Evolutionary conservation across 2,888 invertebrate genomes (phyloP), one percentile per base, ranked within the genome.

Genomic region (Drosophila infuscata): DNA sequence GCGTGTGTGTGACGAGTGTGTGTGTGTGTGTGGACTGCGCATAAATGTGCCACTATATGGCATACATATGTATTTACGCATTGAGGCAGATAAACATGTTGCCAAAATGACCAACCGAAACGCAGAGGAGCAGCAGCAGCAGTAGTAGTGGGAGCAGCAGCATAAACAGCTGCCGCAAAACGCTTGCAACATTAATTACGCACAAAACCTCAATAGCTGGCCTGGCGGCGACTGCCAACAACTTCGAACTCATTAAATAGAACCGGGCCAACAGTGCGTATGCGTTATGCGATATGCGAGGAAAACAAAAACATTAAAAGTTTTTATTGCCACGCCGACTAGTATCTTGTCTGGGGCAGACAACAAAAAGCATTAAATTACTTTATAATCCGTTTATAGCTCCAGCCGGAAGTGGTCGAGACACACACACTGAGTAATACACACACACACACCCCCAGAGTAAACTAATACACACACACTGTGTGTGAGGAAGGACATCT

Each of bases 301-400:
- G 65, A 70, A 73, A 76, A 72, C 77, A 79, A 79, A 82, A 79
- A 82, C 86, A 90, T 86, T 83, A 90, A 83, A 90, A 88, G 80
- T 86, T 88, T 86, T 86, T 83, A 86, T 83, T 83, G 72, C 70
- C 68, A n/a, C 29, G 56, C 62, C 53, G 69, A 76, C 66, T 73
- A 57, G 57, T 57, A 69, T 69, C 72, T 82, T 67, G 74, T 66
- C 73, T 70, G 61, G 68, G 68, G 69, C 77, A 61, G 77, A 73
- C 88, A 86, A 82, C 83, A 83, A 83, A 88, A 91, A 82, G 87
- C 89, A 91, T 91, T 89, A 89, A 91, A 89, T 89, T 89, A 91
- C 91, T 91, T 88, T 88, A 88, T 89, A 89, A 89, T 90, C 91
- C 90, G 89, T 84, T 90, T 84, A 83, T 87, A 82, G 88, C 86